Evolutionary conservation across 2,888 invertebrate species (phyloP), one percentile per base, ranked within the genome.

Genomic region (Yponomeuta evonymella): DNA sequence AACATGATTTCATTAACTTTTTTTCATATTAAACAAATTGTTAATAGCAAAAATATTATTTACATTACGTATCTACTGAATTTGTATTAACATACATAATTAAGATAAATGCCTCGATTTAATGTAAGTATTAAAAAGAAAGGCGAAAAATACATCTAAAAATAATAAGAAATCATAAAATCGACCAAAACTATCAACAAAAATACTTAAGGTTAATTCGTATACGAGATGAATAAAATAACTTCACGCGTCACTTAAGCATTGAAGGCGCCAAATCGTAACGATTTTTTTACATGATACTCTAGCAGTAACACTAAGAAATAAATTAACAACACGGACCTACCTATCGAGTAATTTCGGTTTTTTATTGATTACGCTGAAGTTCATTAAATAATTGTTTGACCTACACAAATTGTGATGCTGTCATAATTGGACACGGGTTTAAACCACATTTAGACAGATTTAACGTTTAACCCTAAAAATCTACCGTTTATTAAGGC

Each of bases 281-380:
- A 15, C 51, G 15, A 58, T 58, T 15, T 15, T 23, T 65, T 73
- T 73, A 73, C 71, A 71, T 70, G 70, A 72, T 73, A 74, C 71
- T 67, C 72, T 72, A 75, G 73, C 75, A 72, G 71, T 72, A 71
- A 74, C 36, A 70, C 63, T 72, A 74, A 73, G 51, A 58, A 74
- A 75, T 68, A 65, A 77, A 75, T 75, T 76, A 76, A 74, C 72
- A 71, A 74, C 74, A 75, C 73, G 75, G 74, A 76, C 74, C 73
- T 62, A 73, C 74, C 75, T 74, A 74, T 72, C 75, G 75, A 75
- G 70, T 70, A 70, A 71, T 72, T 58, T 15, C 1, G 12, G 15
- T 58, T 58, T 51, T 51, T 51, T 10, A 33, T 5, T 4, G 33
- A 43, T 43, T 43, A 43, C 3, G 8, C 6, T 43, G 8, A 8